phyloP scores from a whole-genome alignment of 2,113 vertebrate species.

The Plecturocebus donacophilus region DNA sequence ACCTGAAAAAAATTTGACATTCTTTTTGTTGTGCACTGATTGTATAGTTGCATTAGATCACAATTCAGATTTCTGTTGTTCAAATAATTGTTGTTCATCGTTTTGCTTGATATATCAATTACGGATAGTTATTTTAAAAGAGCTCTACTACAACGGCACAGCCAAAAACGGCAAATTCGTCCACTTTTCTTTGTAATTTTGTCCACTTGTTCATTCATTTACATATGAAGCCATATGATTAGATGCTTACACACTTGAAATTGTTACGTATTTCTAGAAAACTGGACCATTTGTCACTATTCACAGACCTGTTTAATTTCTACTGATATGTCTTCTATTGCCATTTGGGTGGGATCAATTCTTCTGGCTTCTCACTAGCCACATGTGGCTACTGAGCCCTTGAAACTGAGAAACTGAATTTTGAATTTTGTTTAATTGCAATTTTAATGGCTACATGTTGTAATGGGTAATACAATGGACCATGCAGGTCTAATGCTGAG shows the following conservation, averaged over 20 bases:
- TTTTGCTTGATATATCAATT: neutral
- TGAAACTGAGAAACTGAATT: neutral
- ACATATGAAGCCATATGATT: neutral
- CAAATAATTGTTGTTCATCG: neutral
- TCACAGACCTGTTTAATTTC: neutral
- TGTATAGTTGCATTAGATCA: neutral
- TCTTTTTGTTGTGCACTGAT: neutral
- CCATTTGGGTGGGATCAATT: neutral
- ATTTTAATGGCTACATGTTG: neutral
- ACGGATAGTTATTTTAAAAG: neutral
- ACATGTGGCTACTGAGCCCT: neutral
- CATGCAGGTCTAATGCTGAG: neutral
- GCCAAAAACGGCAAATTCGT: neutral
- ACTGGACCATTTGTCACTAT: neutral
- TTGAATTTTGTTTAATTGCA: neutral
- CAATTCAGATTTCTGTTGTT: neutral
- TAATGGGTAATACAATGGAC: neutral
- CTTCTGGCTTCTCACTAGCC: neutral
- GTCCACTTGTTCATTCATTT: neutral
- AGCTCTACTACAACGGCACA: too few relatives aligned
- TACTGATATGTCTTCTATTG: neutral
- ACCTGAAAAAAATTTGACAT: neutral
- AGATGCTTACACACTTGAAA: neutral
- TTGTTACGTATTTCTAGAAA: neutral
- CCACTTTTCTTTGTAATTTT: neutral